These are phyloP conservation scores for Lysiphlebus fabarum DNA, from an alignment of 1,140 invertebrate genomes.

Conservation along the genomic window DNA sequence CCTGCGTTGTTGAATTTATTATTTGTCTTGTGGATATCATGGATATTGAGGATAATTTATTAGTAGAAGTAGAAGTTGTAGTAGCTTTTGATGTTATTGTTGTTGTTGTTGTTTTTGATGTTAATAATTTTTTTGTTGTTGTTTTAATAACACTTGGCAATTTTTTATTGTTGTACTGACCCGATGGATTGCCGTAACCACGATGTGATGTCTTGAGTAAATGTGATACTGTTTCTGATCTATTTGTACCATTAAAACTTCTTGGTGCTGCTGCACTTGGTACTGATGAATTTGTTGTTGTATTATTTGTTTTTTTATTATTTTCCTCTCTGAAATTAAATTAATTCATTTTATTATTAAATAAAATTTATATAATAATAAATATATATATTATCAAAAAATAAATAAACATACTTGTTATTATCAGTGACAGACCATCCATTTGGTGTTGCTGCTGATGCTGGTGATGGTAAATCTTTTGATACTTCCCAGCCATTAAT, in stretches of 20 bases:
- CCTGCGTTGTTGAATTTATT: slow-evolving; percentile 7
- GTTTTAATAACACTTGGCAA: slow-evolving; percentile 1
- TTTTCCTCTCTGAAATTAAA: slow-evolving; percentile 42
- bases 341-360: slow-evolving; percentile 1
- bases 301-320: slow-evolving; percentile 35
- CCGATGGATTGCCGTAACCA: slow-evolving; percentile 48
- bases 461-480: slow-evolving; percentile 37
- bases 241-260: slow-evolving; percentile 51
- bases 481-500: slow-evolving; percentile 44
- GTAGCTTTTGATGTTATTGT: neutral
- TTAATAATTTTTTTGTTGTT: neutral
- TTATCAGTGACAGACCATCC: slow-evolving; percentile 47
- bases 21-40: slow-evolving; percentile 11
- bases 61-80: neutral
- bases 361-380: neutral
- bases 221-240: slow-evolving; percentile 50
- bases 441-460: slow-evolving; percentile 36
- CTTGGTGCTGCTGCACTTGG: slow-evolving; percentile 47
- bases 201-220: slow-evolving; percentile 51
- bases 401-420: slow-evolving; percentile 38
- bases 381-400: slow-evolving; percentile 7
- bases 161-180: slow-evolving; percentile 35
- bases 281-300: slow-evolving; percentile 32
- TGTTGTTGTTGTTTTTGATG: neutral
- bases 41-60: slow-evolving; percentile 10